These are phyloP conservation scores for Eustalomyia histrio DNA, from an alignment of 2,888 invertebrate species.

Conservation along the genomic window DNA sequence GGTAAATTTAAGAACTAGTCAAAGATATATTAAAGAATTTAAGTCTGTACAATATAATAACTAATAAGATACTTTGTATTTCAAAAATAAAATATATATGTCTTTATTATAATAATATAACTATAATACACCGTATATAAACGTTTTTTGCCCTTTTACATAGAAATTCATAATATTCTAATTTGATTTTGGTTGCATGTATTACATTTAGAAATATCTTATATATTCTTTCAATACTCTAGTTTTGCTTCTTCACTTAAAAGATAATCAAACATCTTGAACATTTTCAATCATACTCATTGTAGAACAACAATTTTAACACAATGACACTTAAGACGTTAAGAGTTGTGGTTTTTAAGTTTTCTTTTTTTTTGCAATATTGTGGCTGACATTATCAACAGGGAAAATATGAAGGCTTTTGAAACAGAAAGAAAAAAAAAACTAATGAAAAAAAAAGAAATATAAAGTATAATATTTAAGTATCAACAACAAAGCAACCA, in stretches of 20 bases:
- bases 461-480: conserved; percentile 38
- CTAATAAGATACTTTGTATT: too few relatives aligned
- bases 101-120: too few relatives aligned
- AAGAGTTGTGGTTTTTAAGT: conserved; percentile 54
- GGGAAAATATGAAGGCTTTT: conserved; percentile 54
- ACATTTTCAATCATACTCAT: conserved; percentile 76
- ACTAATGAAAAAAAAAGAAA: conserved; percentile 24
- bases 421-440: conserved; percentile 27
- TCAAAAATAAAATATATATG: too few relatives aligned
- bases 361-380: conserved; percentile 38
- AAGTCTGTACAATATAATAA: too few relatives aligned
- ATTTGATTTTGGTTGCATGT: too few relatives aligned
- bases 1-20: too few relatives aligned
- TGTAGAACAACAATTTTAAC: conserved; percentile 77
- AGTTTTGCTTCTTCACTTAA: conserved; percentile 42
- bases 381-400: conserved; percentile 55
- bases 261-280: conserved; percentile 66
- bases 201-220: too few relatives aligned
- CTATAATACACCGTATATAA: too few relatives aligned
- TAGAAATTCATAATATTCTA: too few relatives aligned
- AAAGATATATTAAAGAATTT: too few relatives aligned
- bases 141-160: too few relatives aligned
- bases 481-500: conserved; percentile 51
- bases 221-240: neutral
- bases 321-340: conserved; percentile 75